Conservation (phyloP, 2,888 invertebrate species). For the Ectemnius continuus region DNA sequence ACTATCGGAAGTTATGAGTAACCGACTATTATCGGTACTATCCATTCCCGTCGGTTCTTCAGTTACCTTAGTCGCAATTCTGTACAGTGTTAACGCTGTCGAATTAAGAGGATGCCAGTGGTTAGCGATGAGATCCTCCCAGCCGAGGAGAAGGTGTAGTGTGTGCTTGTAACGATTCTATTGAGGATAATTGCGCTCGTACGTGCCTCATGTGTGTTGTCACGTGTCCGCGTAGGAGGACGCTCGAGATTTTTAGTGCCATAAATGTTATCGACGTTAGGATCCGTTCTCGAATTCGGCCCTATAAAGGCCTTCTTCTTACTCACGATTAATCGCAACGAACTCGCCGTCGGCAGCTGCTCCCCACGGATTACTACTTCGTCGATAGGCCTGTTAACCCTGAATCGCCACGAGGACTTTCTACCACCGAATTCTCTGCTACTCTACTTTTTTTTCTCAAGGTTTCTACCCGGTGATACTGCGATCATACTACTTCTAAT, state of each 20-base stretch:
- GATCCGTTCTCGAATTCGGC: constrained; percentile 29
- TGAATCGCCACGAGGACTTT: constrained; percentile 22
- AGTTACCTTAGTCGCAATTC: neutral
- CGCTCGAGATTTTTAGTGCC: constrained; percentile 54
- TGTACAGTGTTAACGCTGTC: neutral
- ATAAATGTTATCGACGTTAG: constrained; percentile 50
- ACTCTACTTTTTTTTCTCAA: neutral
- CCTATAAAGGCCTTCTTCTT: constrained; percentile 14
- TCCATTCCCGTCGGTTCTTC: constrained; percentile 1
- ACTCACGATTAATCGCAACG: constrained; percentile 3
- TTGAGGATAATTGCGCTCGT: constrained; percentile 31
- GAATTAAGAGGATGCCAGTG: too few species aligned
- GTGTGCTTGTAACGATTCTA: constrained; percentile 39
- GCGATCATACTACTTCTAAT: too few species aligned
- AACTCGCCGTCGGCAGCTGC: constrained; percentile 43
- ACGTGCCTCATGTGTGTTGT: constrained; percentile 52
- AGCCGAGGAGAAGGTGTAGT: constrained; percentile 32
- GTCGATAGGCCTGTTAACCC: constrained; percentile 29
- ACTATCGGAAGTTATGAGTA: neutral
- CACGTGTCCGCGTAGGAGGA: constrained; percentile 36
- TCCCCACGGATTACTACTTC: constrained; percentile 19
- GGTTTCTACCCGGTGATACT: too few species aligned
- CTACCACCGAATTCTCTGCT: neutral
- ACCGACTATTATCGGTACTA: neutral
- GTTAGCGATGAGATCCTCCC: constrained; percentile 5